Base-by-base conservation (phyloP, 1,140 invertebrate genomes). In the Bilobella aurantiaca region DNA sequence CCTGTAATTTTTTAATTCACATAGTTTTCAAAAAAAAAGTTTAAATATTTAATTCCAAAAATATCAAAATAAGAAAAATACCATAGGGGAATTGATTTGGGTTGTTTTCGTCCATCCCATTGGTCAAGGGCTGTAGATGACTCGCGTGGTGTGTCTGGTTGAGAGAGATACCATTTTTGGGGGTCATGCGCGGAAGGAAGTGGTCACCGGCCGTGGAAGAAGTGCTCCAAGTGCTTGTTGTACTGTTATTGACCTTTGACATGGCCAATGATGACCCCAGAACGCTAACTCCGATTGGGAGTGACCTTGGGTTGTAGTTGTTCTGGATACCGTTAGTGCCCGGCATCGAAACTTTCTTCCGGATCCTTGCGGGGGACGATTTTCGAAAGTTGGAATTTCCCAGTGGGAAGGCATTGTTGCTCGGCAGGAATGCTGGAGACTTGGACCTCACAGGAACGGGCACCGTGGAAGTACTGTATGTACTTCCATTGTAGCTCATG, bases 161-260 rank as follows among this genome's bases (percentile, higher is more conserved):
- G 21, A 21, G 30, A 14, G 42, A 58, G 16, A 60, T 27, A 16
- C 46, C 67, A 3, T 66, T 63, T 62, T 67, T 67, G 3, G 62
- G 27, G 1, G 65, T 62, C 68, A 72, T 69, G 28, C 71, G 63
- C 1, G 71, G 71, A 0, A 72, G 64, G 53, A 72, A 72, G 1
- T 67, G 67, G 34, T 72, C 67, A 29, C 49, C 3, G 14, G 16
- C 65, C 56, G 57, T 66, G 0, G 21, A 16, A 25, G 30, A 56
- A 27, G 29, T 63, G 32, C 65, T 58, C 59, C 59, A 42, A 30
- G 37, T 37, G n/a, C 8, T 12, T 12, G 49, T 53, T 12, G 8
- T 23, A 12, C 12, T 16, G 61, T 63, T 47, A 18, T 53, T 63
- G 31, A 18, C n/a, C 25, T 62, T 59, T 30, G 31, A 29, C 8